Base-by-base conservation (phyloP, 1,140 invertebrate genomes). In the Microvelia longipes region DNA sequence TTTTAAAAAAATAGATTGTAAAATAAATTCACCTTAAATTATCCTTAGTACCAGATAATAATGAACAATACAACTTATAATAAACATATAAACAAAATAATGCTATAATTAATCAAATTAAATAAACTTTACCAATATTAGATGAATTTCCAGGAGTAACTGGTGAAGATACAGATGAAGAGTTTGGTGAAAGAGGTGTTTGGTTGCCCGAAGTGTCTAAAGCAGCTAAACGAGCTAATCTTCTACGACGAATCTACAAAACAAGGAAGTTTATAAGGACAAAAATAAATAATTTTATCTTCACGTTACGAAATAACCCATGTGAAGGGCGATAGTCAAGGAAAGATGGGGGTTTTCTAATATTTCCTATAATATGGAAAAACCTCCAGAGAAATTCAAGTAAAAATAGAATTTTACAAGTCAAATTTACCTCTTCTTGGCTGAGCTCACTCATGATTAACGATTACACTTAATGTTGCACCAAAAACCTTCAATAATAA, bases 381-480 rank as follows among this genome's bases (percentile, higher is more conserved):
- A 35, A 19, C 61, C 61, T 50, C 61, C n/a, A 29, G 63, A 66
- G 69, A 61, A 67, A 27, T 26, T 61, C 25, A 30, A 63, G 19
- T 67, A 70, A 69, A 70, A 74, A 73, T 72, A 75, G 26, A 68
- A 77, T 19, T 65, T 35, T 26, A 64, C 35, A 68, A 60, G 19
- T 50, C 5, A 19, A 69, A 15, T 80, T 83, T 79, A 88, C 88
- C 83, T 90, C 88, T 79, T 90, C 88, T 75, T 87, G 87, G 71
- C 82, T 86, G 69, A 89, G 79, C 81, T 89, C 88, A 77, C 86
- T 89, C 87, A 89, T 89, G 63, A 61, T 70, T 63, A 28, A 62
- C 30, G 24, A 68, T 24, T 69, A 15, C 27, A 26, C 67, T 68
- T 68, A 13, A n/a, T 27, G 24, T n/a, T n/a, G n/a, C n/a, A 28